phyloP scores from a whole-genome alignment of 1,140 invertebrate species.

The Drosophila nasuta region DNA sequence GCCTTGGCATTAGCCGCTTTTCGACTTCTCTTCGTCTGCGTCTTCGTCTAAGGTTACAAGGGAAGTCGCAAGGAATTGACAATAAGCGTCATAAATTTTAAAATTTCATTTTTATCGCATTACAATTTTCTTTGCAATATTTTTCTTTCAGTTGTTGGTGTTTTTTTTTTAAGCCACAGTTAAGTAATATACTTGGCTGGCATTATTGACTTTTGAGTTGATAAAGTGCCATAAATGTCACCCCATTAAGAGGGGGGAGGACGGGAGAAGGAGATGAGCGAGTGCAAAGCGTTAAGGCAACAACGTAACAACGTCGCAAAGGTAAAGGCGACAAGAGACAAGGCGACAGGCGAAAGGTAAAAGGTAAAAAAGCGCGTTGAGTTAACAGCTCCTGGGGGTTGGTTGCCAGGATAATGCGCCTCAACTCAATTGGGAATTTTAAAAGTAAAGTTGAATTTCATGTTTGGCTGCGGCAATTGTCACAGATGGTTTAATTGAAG shows the following conservation, averaged over 20 bases:
- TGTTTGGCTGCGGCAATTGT: conserved; percentile 84
- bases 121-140: conserved; percentile 64
- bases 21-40: conserved; percentile 34
- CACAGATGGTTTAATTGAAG: conserved; percentile 85
- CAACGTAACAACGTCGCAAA: conserved; percentile 14
- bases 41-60: conserved; percentile 59
- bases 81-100: conserved; percentile 82
- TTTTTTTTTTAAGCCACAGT: conserved; percentile 70
- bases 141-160: neutral
- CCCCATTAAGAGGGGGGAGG: conserved; percentile 68
- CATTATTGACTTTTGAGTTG: conserved; percentile 83
- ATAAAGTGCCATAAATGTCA: conserved; percentile 84
- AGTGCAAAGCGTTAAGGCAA: conserved; percentile 26
- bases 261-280: neutral
- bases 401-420: conserved; percentile 79
- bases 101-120: conserved; percentile 83
- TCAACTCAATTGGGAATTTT: conserved; percentile 84
- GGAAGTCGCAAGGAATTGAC: conserved; percentile 60
- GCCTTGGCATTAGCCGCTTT: conserved; percentile 55
- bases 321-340: neutral
- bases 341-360: conserved; percentile 18
- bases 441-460: conserved; percentile 85
- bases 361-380: conserved; percentile 63
- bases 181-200: conserved; percentile 76
- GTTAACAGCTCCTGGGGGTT: conserved; percentile 52